phyloP scores from a whole-genome alignment of 2,113 vertebrate genomes.

The Notarius quadriscutis region DNA sequence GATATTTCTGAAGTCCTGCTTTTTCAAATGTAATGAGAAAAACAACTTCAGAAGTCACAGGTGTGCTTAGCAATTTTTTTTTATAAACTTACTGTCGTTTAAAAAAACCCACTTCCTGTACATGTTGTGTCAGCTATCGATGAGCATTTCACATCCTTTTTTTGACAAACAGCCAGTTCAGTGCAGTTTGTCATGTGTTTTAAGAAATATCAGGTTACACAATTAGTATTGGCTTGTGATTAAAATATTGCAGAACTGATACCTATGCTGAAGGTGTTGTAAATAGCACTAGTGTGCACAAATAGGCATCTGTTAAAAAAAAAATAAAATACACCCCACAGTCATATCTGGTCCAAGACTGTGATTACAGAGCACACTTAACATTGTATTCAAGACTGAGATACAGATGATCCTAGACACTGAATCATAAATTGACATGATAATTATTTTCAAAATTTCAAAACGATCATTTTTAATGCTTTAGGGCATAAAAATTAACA shows the following conservation, averaged over 20 bases:
- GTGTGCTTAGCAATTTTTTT: constrained; percentile 12
- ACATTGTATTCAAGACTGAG: not conserved
- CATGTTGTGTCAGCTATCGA: constrained; percentile 5
- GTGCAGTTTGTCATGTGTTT: not conserved
- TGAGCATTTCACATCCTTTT: constrained; percentile 41
- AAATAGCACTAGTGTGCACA: not conserved
- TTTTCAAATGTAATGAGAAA: not conserved
- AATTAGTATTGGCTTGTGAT: not conserved
- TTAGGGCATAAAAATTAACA: not conserved
- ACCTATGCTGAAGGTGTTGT: not conserved
- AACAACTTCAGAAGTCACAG: constrained; percentile 17
- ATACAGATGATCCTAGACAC: not conserved
- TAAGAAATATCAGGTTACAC: not conserved
- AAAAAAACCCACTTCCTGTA: constrained; percentile 43
- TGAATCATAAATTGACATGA: not conserved
- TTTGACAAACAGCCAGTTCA: not conserved
- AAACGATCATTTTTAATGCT: not conserved
- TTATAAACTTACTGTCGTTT: not conserved
- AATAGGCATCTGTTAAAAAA: not conserved
- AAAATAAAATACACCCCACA: not conserved
- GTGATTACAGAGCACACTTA: not conserved
- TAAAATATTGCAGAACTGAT: not conserved
- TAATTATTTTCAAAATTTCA: not conserved
- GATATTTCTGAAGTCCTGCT: not conserved
- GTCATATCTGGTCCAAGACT: not conserved